Percentiles rank a stretch among this genome's conserved stretches.
Conservation (phyloP, 2,113 vertebrate genomes). For the Philantomba maxwellii region DNA sequence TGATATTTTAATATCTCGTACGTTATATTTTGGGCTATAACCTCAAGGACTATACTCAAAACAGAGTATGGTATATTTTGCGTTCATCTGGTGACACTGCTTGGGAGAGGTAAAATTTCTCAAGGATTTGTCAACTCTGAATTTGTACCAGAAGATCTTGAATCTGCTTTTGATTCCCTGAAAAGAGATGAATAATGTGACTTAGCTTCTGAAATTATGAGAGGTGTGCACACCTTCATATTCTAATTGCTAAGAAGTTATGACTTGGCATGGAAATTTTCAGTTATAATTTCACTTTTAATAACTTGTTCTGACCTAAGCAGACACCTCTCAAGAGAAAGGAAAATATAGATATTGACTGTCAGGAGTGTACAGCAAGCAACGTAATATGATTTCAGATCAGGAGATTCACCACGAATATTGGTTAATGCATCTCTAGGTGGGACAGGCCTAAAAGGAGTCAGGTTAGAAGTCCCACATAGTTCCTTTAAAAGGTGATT, state of each 20-base stretch:
- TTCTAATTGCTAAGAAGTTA: not conserved
- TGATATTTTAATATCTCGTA: not conserved
- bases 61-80: not conserved
- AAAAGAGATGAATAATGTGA: not conserved
- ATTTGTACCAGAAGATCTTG: not conserved
- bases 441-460: not conserved
- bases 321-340: not conserved
- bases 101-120: not conserved
- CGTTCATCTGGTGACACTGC: not conserved
- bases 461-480: not conserved
- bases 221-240: not conserved
- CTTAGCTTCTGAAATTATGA: not conserved
- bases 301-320: constrained; percentile 9
- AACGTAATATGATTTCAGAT: not conserved
- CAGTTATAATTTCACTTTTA: not conserved
- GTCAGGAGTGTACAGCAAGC: not conserved
- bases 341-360: not conserved
- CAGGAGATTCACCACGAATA: not conserved
- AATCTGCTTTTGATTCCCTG: not conserved
- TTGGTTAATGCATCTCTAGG: not conserved
- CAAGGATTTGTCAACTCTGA: not conserved
- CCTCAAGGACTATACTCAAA: not conserved
- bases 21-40: not conserved
- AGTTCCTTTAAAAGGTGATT: not conserved
- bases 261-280: not conserved